Evolutionary conservation across 2,888 invertebrate genomes (phyloP), one percentile per base, ranked within the genome.

Genomic region (Ellobium chinense): DNA sequence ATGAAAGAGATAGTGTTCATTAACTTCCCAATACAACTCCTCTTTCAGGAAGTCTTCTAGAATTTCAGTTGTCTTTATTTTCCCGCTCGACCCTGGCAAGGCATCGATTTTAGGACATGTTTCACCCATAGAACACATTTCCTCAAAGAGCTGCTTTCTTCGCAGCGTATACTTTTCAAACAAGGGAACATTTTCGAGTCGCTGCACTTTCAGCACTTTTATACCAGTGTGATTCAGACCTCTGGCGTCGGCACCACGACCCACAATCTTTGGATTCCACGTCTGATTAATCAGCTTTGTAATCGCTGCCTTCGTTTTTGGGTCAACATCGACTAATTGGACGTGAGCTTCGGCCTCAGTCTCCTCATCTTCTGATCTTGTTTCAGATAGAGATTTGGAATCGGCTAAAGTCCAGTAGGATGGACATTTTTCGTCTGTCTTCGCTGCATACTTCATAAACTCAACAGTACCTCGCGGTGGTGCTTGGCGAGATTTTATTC

Each of bases 1-100:
- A 82, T 89, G 89, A 74, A 90, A 89, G 5, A 88, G 72, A 68
- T 87, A 88, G 68, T 86, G 84, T 72, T 88, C 88, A 68, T 88
- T 86, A 18, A 86, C 84, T 83, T 87, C 88, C 70, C 62, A 78
- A 65, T 60, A 86, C 31, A 82, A 54, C 62, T 85, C 84, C 5
- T 77, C 58, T 58, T 74, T 68, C 72, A 62, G 62, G 39, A 54
- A 65, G 2, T 65, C 27, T 3, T 46, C 56, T 7, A 76, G 58
- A 1, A 27, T 12, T 21, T 74, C 63, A 12, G 31, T 46, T 63
- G 63, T 74, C 21, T 27, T 46, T 46, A 46, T 46, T 18, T 18
- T 62, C 56, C 83, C 65, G 18, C 78, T 34, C 68, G 79, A 37
- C 24, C 65, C 12, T 2, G 73, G 9, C 76, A 54, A 14, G 72